Evolutionary conservation across 2,113 vertebrate species (phyloP).

Genomic region (Sylvietta virens): DNA sequence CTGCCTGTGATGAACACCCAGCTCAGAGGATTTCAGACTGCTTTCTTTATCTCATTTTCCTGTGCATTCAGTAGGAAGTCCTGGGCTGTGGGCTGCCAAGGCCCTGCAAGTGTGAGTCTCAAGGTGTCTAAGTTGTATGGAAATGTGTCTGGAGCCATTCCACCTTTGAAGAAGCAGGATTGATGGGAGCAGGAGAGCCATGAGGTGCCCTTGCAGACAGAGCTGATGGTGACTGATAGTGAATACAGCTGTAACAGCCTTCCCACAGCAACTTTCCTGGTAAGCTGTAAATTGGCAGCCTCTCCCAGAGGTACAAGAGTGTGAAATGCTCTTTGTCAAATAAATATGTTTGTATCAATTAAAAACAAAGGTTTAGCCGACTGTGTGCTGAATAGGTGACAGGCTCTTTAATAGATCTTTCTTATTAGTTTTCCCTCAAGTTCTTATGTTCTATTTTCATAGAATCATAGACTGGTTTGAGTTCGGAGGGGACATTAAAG

Average conservation of each 20-base stretch:
- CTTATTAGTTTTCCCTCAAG: not conserved
- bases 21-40: not conserved
- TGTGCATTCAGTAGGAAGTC: rapidly evolving
- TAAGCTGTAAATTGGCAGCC: not conserved
- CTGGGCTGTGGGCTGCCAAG: not conserved
- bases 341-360: not conserved
- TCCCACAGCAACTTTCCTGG: rapidly evolving
- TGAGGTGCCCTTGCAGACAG: not conserved
- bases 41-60: not conserved
- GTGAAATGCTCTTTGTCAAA: not conserved
- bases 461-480: not conserved
- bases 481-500: not conserved
- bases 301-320: not conserved
- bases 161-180: not conserved
- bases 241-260: not conserved
- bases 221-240: not conserved
- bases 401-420: not conserved
- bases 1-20: not conserved
- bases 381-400: not conserved
- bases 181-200: not conserved
- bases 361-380: not conserved
- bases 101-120: not conserved
- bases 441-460: not conserved
- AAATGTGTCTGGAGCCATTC: not conserved
- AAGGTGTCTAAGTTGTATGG: not conserved